Base-by-base conservation (phyloP, 1,140 invertebrate genomes). In the Doryteuthis pealeii region DNA sequence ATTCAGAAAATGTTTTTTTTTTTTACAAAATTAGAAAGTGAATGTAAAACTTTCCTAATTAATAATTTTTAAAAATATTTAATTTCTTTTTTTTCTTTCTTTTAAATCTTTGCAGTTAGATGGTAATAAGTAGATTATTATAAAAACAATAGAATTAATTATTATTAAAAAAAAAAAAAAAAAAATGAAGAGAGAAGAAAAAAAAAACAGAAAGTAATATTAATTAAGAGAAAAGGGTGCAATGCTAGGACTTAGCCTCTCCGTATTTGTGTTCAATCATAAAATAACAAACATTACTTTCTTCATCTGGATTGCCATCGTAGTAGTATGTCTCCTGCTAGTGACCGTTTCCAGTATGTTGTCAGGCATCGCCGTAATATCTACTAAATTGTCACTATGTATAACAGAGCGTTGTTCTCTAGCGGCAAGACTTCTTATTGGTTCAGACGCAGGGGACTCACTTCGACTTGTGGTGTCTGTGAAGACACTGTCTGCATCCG, bases 381-480 rank as follows among this genome's bases (percentile, higher is more conserved):
- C 82, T 8, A 78, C 80, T 72, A 84, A 70, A 6, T 82, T 86
- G 76, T 84, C 82, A 77, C 83, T 83, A 72, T 86, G 83, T 33
- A 86, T 83, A 49, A 86, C 81, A 75, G 84, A 82, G 22, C 82
- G 72, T 14, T 69, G 74, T 22, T 82, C 76, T 49, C 80, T 74
- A n/a, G 78, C 75, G 31, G 79, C 74, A 32, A 79, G 76, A 49
- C 79, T 79, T 75, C 81, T 76, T 6, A 82, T 78, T 18, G 84
- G 84, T 71, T 86, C 84, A 2, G 84, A 86, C 10, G 84, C 84
- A 2, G 84, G 84, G 1, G 82, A 83, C 72, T 86, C 84, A 76
- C 83, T 84, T 43, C 84, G 81, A 74, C 82, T 84, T 12, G 81
- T 80, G 74, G 78, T 76, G 74, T 86, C 84, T 28, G 83, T 84